Evolutionary conservation across 1,140 invertebrate species (phyloP).

Genomic region (Zaprionus ghesquierei): DNA sequence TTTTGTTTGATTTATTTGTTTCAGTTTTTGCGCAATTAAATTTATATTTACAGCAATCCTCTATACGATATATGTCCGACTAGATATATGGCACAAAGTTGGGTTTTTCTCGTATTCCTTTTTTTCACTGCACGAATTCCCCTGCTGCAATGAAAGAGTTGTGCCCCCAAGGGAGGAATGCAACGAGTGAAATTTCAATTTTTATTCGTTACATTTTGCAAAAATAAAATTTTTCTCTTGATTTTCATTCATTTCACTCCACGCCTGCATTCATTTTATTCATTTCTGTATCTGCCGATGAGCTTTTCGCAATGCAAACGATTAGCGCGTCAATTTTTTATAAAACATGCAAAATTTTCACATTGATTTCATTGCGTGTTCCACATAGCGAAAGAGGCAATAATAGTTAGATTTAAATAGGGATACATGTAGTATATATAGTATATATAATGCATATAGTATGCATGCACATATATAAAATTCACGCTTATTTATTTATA

Average conservation of each 20-base stretch:
- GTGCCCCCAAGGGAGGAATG: not conserved
- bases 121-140: not conserved
- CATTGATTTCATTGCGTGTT: slow-evolving; percentile 58
- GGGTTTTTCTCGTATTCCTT: not conserved
- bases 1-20: slow-evolving; percentile 53
- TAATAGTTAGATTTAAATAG: slow-evolving; percentile 38
- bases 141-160: slow-evolving; percentile 16
- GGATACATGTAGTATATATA: not conserved
- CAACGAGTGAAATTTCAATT: slow-evolving; percentile 41
- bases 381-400: slow-evolving; percentile 32
- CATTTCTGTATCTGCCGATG: slow-evolving; percentile 40
- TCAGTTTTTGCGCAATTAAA: slow-evolving; percentile 71
- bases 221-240: slow-evolving; percentile 63
- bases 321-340: slow-evolving; percentile 38
- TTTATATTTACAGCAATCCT: slow-evolving; percentile 67
- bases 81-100: slow-evolving; percentile 52
- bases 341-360: slow-evolving; percentile 32
- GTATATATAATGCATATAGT: not conserved
- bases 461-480: not conserved
- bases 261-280: slow-evolving; percentile 35
- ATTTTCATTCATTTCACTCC: slow-evolving; percentile 54
- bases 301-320: slow-evolving; percentile 39
- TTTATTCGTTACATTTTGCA: slow-evolving; percentile 50
- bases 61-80: slow-evolving; percentile 40
- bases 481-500: not conserved